Evolutionary conservation across 2,888 invertebrate genomes (phyloP).

Genomic region (Neoascia interrupta): DNA sequence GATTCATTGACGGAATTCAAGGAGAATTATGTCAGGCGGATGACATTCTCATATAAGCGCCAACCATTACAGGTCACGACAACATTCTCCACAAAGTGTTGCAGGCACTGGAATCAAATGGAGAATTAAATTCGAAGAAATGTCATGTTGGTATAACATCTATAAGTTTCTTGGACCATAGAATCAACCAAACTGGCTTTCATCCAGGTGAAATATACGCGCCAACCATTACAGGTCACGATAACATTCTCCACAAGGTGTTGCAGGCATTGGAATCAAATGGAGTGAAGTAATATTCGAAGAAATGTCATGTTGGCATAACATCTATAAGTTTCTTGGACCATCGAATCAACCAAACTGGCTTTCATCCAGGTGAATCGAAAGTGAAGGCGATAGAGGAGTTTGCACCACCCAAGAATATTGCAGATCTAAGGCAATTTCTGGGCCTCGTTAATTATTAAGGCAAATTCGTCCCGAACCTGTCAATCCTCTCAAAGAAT

Average conservation of each 20-base stretch:
- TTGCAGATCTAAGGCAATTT: slow-evolving; percentile 30
- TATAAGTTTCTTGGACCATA: no score
- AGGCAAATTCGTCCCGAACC: slow-evolving; percentile 37
- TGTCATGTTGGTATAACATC: slow-evolving; percentile 21
- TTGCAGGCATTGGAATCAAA: slow-evolving; percentile 7
- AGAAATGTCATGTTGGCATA: slow-evolving; percentile 34
- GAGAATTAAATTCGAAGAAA: slow-evolving; percentile 42
- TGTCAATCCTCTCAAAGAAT: slow-evolving; percentile 4
- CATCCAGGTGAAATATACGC: slow-evolving; percentile 7
- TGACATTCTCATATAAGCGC: slow-evolving; percentile 33
- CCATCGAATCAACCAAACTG: slow-evolving; percentile 32
- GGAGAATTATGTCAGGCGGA: slow-evolving; percentile 31
- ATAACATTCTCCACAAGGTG: slow-evolving; percentile 1
- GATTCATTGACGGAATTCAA: slow-evolving; percentile 39
- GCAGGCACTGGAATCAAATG: slow-evolving; percentile 16
- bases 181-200: slow-evolving; percentile 22
- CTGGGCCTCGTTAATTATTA: slow-evolving; percentile 29
- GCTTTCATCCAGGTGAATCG: slow-evolving; percentile 11
- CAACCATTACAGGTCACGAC: slow-evolving; percentile 31
- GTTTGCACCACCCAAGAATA: slow-evolving; percentile 3
- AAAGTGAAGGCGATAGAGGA: slow-evolving; percentile 35
- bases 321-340: slow-evolving; percentile 30
- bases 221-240: no score
- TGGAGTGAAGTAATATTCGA: slow-evolving; percentile 34
- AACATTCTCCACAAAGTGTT: no score